Percentiles rank a stretch among this genome's conserved stretches.
These are phyloP conservation scores for Ips nitidus DNA, from an alignment of 1,140 invertebrate genomes.

Conservation along the genomic window DNA sequence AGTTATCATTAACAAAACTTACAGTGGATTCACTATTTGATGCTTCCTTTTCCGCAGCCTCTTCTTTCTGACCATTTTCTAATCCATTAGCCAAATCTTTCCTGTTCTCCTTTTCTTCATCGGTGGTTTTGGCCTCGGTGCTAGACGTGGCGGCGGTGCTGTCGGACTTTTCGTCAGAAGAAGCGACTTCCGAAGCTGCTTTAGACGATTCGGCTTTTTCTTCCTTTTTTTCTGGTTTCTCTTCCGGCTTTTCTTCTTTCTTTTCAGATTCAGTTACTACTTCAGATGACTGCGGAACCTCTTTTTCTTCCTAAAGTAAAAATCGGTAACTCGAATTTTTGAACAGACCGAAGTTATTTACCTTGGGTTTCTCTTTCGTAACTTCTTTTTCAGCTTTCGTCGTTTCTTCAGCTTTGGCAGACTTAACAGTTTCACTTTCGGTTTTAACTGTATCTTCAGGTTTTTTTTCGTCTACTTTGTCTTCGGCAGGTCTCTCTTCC, in stretches of 20 bases:
- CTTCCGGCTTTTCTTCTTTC: background rate
- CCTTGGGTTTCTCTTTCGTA: background rate
- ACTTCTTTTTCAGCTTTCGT: too few relatives aligned
- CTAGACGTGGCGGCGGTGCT: background rate
- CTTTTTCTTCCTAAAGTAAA: too few relatives aligned
- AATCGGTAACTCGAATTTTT: background rate
- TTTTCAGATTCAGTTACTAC: background rate
- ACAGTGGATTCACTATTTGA: too few relatives aligned
- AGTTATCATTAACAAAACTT: too few relatives aligned
- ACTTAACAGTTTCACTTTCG: background rate
- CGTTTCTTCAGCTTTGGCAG: too few relatives aligned
- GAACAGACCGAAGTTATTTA: background rate
- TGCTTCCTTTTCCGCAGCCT: too few relatives aligned
- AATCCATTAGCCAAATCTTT: slow-evolving; percentile 30
- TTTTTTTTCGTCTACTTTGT: slow-evolving; percentile 6
- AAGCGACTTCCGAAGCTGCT: background rate
- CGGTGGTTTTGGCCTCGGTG: background rate
- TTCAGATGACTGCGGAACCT: background rate
- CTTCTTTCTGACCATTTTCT: slow-evolving; percentile 19
- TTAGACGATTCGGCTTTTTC: slow-evolving; percentile 6
- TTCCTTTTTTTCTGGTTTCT: background rate
- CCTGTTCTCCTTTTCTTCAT: slow-evolving; percentile 33
- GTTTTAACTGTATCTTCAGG: slow-evolving; percentile 2
- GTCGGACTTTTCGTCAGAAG: slow-evolving; percentile 13
- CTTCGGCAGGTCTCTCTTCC: slow-evolving; percentile 2